These are phyloP conservation scores for Pimpla rufipes DNA, from an alignment of 2,888 invertebrate genomes.

Conservation along the genomic window DNA sequence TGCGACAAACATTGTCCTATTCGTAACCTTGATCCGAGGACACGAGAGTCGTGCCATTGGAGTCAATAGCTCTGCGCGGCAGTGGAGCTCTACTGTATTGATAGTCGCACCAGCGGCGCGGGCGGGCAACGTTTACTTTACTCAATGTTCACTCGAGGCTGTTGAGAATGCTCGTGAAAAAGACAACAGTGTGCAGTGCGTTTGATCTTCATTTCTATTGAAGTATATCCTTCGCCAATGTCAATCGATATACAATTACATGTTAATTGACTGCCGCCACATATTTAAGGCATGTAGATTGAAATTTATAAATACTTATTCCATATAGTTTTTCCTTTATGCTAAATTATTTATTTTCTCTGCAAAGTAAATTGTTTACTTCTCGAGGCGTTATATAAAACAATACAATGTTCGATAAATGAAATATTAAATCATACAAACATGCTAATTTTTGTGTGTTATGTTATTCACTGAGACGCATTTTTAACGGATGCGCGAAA, in stretches of 20 bases:
- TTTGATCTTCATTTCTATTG: conserved; percentile 44
- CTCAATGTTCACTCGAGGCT: not conserved
- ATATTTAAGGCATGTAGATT: conserved; percentile 54
- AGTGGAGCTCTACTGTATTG: not conserved
- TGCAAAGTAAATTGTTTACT: conserved; percentile 74
- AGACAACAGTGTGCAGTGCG: conserved; percentile 36
- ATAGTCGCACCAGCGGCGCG: not conserved
- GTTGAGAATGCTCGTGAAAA: conserved; percentile 25
- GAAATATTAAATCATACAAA: conserved; percentile 66
- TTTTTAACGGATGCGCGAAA: conserved; percentile 41
- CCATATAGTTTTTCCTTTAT: conserved; percentile 66
- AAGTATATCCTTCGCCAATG: conserved; percentile 27
- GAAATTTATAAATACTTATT: conserved; percentile 51
- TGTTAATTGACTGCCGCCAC: conserved; percentile 53
- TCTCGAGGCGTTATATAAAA: conserved; percentile 75
- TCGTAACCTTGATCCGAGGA: not conserved
- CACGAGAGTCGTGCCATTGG: not conserved
- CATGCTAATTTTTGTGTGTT: conserved; percentile 50
- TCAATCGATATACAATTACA: conserved; percentile 48
- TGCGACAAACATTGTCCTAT: not conserved
- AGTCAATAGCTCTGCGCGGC: not conserved
- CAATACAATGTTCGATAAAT: conserved; percentile 73
- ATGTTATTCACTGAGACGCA: conserved; percentile 49
- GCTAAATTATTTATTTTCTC: conserved; percentile 77
- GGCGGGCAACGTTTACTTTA: not conserved